A percentile compares a stretch with the other conserved stretches of the same genome.
Conservation (phyloP, 2,888 invertebrate genomes). For the Linyphia triangularis region DNA sequence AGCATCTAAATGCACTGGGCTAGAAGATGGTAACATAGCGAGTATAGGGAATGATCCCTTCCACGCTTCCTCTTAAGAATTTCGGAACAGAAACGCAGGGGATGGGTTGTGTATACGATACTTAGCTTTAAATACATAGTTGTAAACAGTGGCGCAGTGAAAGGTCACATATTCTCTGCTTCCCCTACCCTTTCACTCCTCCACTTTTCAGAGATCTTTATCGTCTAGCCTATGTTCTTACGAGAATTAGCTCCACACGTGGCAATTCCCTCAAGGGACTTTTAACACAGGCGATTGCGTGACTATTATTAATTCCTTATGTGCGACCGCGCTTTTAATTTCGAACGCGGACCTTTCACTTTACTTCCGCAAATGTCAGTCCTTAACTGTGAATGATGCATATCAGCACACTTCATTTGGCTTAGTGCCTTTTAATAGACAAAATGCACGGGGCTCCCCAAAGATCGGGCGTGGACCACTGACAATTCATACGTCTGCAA, state of each 20-base stretch:
- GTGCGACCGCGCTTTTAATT: not conserved
- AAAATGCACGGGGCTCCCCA: constrained; percentile 3
- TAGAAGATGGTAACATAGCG: no score
- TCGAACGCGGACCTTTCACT: not conserved
- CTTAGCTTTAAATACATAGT: no score
- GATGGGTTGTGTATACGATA: no score
- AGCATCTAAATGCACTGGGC: no score
- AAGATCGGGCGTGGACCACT: not conserved
- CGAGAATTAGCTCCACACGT: not conserved
- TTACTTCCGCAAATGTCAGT: not conserved
- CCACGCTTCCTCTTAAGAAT: no score
- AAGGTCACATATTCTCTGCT: no score
- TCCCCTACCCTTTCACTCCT: no score
- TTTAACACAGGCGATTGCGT: not conserved
- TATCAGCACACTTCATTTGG: not conserved
- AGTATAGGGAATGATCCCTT: no score
- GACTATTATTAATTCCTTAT: not conserved
- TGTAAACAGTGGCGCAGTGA: no score
- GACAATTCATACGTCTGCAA: not conserved
- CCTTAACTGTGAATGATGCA: not conserved
- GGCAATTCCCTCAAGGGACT: not conserved
- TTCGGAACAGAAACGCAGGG: no score
- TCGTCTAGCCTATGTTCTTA: no score
- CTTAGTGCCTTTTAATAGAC: not conserved
- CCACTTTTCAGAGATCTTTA: no score